Evolutionary conservation across 2,797 vertebrate genomes (phyloP).

Genomic region (Sebastes reedi): DNA sequence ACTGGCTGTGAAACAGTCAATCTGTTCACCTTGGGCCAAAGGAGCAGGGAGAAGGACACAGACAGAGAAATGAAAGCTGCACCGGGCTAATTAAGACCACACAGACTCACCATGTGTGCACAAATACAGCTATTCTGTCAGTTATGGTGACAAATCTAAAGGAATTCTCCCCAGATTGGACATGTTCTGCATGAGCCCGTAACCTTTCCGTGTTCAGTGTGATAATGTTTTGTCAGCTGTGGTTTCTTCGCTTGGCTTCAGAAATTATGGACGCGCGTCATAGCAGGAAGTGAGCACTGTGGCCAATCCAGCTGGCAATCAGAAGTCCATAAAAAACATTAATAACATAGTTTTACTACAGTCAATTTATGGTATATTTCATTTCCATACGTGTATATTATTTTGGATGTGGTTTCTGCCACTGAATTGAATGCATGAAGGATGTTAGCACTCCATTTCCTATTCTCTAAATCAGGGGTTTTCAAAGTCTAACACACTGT

Average conservation of each 20-base stretch:
- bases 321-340: background rate
- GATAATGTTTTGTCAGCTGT: background rate
- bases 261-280: background rate
- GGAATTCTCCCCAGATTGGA: background rate
- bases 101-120: background rate
- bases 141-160: background rate
- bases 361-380: background rate
- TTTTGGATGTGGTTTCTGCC: background rate
- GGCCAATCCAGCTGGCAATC: constrained; percentile 2
- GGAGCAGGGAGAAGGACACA: background rate
- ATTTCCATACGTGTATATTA: background rate
- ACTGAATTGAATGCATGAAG: background rate
- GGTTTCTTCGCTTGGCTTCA: background rate
- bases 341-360: background rate
- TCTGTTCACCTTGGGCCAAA: constrained; percentile 36
- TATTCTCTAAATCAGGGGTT: too few species aligned
- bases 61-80: background rate
- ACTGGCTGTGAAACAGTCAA: constrained; percentile 43
- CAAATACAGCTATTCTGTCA: background rate
- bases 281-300: background rate
- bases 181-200: too few species aligned
- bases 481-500: too few species aligned
- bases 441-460: background rate
- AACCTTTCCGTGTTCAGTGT: background rate
- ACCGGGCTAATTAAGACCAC: background rate